Evolutionary conservation across 2,888 invertebrate genomes (phyloP).

Genomic region (Apodemia zela): DNA sequence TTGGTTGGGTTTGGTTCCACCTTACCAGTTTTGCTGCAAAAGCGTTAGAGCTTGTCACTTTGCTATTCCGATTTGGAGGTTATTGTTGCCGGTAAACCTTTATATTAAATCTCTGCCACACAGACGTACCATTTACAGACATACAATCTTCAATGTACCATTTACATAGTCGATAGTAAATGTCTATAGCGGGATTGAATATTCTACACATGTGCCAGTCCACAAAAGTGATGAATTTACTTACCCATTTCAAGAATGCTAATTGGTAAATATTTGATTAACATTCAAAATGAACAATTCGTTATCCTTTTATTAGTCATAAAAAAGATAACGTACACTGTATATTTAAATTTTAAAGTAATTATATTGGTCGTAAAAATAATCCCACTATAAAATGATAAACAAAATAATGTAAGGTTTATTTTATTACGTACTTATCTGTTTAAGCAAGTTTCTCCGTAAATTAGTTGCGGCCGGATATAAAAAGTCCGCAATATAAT

Average conservation of each 20-base stretch:
- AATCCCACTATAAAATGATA: not conserved
- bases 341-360: constrained; percentile 2
- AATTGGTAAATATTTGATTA: constrained; percentile 8
- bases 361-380: not conserved
- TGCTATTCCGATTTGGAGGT: no score
- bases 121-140: no score
- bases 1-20: no score
- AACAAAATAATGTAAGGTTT: not conserved
- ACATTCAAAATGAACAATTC: not conserved
- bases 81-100: no score
- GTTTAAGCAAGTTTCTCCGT: constrained; percentile 5
- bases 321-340: not conserved
- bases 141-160: no score
- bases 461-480: constrained; percentile 12
- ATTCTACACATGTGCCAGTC: no score
- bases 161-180: no score
- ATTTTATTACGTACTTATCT: not conserved
- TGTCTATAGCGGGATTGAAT: no score
- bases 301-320: not conserved
- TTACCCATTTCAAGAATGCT: not conserved
- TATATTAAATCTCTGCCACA: no score
- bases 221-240: no score
- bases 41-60: no score
- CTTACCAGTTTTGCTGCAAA: no score
- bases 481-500: constrained; percentile 12